Percentiles rank a stretch among this genome's conserved stretches.
Conservation (phyloP, 2,113 vertebrate genomes). For the Alethe diademata region DNA sequence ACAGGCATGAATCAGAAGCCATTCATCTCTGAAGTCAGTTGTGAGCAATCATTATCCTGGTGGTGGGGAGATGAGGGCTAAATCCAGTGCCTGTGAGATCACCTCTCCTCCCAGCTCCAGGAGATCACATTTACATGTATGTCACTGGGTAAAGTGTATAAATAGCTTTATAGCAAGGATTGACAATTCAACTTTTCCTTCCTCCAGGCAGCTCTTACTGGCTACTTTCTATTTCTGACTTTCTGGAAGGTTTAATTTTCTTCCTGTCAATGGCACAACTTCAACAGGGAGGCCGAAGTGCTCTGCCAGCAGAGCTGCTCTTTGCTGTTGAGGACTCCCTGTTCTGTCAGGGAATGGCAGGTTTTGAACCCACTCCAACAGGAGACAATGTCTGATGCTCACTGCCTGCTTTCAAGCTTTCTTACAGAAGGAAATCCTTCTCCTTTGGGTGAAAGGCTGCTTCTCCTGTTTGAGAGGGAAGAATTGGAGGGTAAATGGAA, state of each 20-base stretch:
- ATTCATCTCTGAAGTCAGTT: background rate
- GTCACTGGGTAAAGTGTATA: background rate
- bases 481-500: background rate
- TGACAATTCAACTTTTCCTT: background rate
- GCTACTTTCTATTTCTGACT: background rate
- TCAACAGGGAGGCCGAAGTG: background rate
- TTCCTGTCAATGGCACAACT: background rate
- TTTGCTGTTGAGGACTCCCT: background rate
- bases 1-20: background rate
- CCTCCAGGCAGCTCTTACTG: background rate
- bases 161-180: background rate
- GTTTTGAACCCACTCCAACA: background rate
- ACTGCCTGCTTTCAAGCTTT: background rate
- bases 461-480: background rate
- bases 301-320: background rate
- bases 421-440: background rate
- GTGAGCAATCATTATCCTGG: background rate
- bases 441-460: background rate
- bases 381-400: background rate
- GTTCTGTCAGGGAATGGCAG: background rate
- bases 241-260: background rate
- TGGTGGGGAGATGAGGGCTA: background rate
- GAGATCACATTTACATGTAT: background rate
- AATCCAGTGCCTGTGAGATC: background rate
- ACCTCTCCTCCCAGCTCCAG: background rate